phyloP scores from a whole-genome alignment of 92 coral and sea anemone genomes.

The Micromussa lordhowensis region DNA sequence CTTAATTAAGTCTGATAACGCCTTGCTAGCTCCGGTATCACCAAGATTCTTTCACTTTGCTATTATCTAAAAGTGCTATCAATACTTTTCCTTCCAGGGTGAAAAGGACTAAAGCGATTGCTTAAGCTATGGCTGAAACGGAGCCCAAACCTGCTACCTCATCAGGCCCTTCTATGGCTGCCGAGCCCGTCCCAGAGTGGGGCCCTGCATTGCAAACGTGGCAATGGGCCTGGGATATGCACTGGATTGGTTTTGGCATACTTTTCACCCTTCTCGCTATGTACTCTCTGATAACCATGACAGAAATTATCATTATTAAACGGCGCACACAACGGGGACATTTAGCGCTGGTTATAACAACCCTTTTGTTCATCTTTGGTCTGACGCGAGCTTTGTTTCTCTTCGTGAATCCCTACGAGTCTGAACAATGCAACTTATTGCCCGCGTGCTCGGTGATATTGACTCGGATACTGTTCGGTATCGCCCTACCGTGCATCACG shows the following conservation, averaged over 20 bases:
- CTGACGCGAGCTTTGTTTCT: constrained; percentile 72
- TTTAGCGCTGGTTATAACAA: constrained; percentile 61
- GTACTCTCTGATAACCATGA: constrained; percentile 65
- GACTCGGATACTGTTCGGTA: constrained; percentile 76
- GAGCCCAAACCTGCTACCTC: constrained; percentile 20
- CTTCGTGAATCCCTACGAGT: constrained; percentile 88
- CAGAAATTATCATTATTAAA: constrained; percentile 30
- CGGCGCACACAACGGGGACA: constrained; percentile 54
- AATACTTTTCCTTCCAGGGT: neutral
- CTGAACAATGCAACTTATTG: constrained; percentile 79
- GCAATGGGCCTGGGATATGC: constrained; percentile 86
- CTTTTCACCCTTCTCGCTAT: constrained; percentile 70
- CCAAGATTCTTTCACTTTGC: neutral
- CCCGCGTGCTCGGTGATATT: constrained; percentile 71
- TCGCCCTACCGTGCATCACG: constrained; percentile 87
- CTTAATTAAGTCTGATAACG: no score
- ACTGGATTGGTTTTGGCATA: constrained; percentile 81
- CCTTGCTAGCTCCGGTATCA: neutral
- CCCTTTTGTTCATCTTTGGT: constrained; percentile 67
- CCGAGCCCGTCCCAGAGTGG: constrained; percentile 89
- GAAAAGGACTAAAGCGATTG: no score
- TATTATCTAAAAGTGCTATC: neutral
- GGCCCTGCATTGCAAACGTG: constrained; percentile 68
- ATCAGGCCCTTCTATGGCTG: neutral
- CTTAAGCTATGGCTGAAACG: neutral